Evolutionary conservation across 1,140 invertebrate species (phyloP), one percentile per base, ranked within the genome.

Genomic region (Nomia melanderi): DNA sequence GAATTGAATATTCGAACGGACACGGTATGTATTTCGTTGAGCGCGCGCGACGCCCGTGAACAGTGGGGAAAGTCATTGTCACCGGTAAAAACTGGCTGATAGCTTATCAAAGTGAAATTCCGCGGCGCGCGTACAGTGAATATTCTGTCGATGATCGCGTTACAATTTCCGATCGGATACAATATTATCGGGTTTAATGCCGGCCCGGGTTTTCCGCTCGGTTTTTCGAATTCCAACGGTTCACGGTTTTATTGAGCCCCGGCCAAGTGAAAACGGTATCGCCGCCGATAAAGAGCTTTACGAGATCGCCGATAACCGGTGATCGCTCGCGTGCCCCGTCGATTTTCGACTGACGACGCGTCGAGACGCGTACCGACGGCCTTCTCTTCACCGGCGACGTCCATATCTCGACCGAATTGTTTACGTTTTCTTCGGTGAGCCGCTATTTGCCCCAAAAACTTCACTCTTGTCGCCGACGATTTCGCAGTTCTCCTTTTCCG

Each of bases 231-330:
- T 77, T 63, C 57, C 56, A 44, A 63, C 57, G 27, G n/a, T 50
- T 44, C 29, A 47, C 65, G 17, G 39, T 67, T 65, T 69, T 76
- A 76, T 76, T 41, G 64, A 9, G 41, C 17, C 39, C 14, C 27
- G n/a, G 14, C 39, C 59, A 44, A 64, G 76, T 57, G 60, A 57
- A 78, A 78, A 73, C 53, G 76, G 62, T 78, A 73, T 73, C 76
- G 53, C 53, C 29, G 29, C 11, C 60, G 76, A 78, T 78, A 78
- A 78, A 64, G 70, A 73, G 66, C 76, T 78, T 64, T 41, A 59
- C 70, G 60, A 33, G 69, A 73, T 78, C 76, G 41, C 12, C 39
- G 76, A 78, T 78, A 78, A 78, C 60, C 67, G n/a, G n/a, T 44
- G 57, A 73, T 73, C 31, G 66, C 59, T 73, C 70, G 76, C 76